Evolutionary conservation across 2,797 vertebrate species (phyloP), one percentile per base, ranked within the genome.

Genomic region (Galago senegalensis): DNA sequence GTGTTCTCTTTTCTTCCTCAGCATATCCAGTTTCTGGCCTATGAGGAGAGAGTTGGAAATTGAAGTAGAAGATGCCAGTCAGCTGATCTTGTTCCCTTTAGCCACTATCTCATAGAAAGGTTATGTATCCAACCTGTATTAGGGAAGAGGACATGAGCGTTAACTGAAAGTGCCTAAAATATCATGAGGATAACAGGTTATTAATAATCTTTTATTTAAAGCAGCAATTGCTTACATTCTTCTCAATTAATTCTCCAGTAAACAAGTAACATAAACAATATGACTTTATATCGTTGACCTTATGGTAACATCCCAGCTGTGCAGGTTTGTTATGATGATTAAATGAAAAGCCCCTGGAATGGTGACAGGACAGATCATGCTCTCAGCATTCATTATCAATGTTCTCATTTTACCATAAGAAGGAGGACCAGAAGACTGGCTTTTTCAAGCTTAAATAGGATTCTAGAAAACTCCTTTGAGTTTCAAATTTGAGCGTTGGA

Each of bases 371-470:
- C 40, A 89, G 61, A 82, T 31, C 7, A n/a, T 20, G 25, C n/a
- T 65, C 34, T 90, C 75, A 86, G 46, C 65, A 63, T 94, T 20
- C n/a, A 29, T 89, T 94, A 63, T 46, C 1, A 3, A 27, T 60
- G 12, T 69, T 61, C 43, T 67, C 17, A 63, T 72, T 9, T n/a
- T 46, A 34, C 5, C 34, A 60, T 34, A 37, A n/a, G 58, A 89
- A 95, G 69, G 56, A 86, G 0, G 49, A 73, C 6, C 9, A 89
- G 31, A 43, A 75, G 17, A 40, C 34, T 69, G 69, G 61, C 13
- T 73, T 86, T 94, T 88, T 27, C 67, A 49, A 43, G 2, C 89
- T 67, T 65, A 87, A 86, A 92, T 29, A 75, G 40, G 81, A 76
- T 75, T 92, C 14, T 86, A 63, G 34, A 53, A 76, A 86, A 34